These are phyloP conservation scores for Thera obeliscata DNA, from an alignment of 2,888 invertebrate species.

Conservation along the genomic window DNA sequence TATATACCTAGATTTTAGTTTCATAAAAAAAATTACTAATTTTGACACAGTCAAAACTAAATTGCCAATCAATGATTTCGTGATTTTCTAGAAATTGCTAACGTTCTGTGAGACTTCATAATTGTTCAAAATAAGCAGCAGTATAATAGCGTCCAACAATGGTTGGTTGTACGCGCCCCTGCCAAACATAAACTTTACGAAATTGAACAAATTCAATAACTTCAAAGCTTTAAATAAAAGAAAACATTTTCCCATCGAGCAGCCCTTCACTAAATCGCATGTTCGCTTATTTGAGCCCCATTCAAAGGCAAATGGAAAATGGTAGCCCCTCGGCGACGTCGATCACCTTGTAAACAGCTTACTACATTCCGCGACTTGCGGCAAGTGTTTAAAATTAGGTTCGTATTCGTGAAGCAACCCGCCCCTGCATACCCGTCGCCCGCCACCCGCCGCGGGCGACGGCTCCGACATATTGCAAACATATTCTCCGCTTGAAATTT, in stretches of 20 bases:
- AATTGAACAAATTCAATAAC: conserved; percentile 3
- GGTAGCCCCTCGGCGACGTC: conserved; percentile 54
- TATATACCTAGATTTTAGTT: too few species aligned
- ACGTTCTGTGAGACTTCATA: too few species aligned
- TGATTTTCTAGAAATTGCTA: too few species aligned
- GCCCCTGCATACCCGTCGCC: neutral
- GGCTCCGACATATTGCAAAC: conserved; percentile 77
- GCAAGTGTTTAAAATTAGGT: conserved; percentile 71
- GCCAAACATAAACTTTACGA: neutral
- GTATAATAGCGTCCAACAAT: neutral
- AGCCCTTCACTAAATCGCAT: conserved; percentile 45
- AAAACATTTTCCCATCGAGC: conserved; percentile 38
- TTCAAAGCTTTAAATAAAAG: conserved; percentile 23
- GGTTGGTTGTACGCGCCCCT: neutral
- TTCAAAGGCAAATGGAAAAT: conserved; percentile 63
- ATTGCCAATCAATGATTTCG: too few species aligned
- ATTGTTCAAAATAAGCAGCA: too few species aligned
- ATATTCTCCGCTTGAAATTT: conserved; percentile 81
- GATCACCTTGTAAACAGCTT: conserved; percentile 77
- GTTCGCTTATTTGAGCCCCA: conserved; percentile 61
- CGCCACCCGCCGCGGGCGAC: conserved; percentile 35
- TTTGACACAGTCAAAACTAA: too few species aligned
- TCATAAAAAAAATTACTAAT: too few species aligned
- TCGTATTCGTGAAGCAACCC: conserved; percentile 42
- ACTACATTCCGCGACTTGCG: conserved; percentile 58